A percentile compares a stretch with the other conserved stretches of the same genome.
Evolutionary conservation across 2,797 vertebrate species (phyloP).

Genomic region (Argyrosomus regius): DNA sequence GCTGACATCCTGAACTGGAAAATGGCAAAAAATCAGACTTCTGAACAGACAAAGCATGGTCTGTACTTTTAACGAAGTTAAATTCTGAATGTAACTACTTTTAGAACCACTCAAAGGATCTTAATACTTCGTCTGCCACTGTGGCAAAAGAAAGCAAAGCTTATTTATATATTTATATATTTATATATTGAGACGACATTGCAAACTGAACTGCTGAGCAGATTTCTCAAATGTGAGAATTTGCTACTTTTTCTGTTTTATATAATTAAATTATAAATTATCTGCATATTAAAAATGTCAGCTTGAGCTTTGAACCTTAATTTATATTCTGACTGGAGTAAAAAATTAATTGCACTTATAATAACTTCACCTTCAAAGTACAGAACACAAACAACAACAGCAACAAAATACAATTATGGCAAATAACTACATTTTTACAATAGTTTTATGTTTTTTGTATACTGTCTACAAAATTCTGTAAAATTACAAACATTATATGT

Average conservation of each 20-base stretch:
- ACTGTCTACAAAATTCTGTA: no score
- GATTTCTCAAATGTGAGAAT: background rate
- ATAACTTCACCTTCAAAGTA: no score
- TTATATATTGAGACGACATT: no score
- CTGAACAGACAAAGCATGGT: background rate
- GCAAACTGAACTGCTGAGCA: no score
- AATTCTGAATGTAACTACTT: background rate
- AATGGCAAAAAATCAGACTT: background rate
- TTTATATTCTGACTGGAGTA: no score
- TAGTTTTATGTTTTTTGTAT: no score
- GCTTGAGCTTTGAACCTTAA: background rate
- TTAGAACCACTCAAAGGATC: background rate
- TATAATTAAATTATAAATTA: background rate
- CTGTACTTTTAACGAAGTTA: background rate
- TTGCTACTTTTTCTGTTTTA: background rate
- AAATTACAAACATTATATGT: no score
- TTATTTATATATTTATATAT: no score
- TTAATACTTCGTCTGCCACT: background rate
- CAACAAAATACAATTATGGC: no score
- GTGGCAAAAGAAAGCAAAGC: background rate
- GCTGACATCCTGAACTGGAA: slow-evolving; percentile 82
- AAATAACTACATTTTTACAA: no score
- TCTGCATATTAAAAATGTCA: background rate
- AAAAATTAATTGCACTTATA: no score
- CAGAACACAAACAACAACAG: no score